Evolutionary conservation across 2,797 vertebrate species (phyloP).

Genomic region (Enoplosus armatus): DNA sequence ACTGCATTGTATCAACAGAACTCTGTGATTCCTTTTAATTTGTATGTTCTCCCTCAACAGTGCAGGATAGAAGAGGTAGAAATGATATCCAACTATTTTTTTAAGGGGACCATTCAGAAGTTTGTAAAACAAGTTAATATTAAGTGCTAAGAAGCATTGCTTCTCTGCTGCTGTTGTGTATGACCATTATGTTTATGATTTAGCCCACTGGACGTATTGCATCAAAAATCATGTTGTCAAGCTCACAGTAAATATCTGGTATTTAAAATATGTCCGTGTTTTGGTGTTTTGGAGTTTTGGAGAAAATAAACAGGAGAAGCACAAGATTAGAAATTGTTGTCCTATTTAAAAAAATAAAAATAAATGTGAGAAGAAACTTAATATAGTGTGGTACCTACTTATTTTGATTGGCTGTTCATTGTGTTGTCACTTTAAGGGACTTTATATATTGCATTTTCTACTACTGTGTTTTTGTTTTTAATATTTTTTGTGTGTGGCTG

Average conservation of each 20-base stretch:
- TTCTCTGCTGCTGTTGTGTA: conserved; percentile 14
- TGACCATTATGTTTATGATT: conserved; percentile 12
- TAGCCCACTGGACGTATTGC: conserved; percentile 14
- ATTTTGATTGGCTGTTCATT: conserved; percentile 6
- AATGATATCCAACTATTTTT: neutral
- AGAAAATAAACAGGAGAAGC: conserved; percentile 39
- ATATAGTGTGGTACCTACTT: neutral
- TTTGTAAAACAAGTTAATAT: conserved; percentile 5
- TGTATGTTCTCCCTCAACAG: no score
- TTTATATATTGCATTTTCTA: conserved; percentile 30
- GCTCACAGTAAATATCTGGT: conserved; percentile 21
- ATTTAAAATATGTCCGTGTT: conserved; percentile 20
- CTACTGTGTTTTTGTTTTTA: conserved; percentile 24
- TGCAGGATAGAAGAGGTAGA: neutral
- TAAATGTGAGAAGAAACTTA: neutral
- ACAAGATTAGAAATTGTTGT: conserved; percentile 33
- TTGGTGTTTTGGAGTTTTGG: no score
- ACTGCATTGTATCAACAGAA: neutral
- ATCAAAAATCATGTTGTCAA: conserved; percentile 28
- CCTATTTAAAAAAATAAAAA: neutral
- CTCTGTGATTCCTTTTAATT: conserved; percentile 17
- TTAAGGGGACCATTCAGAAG: neutral
- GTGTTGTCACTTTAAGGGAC: conserved; percentile 13
- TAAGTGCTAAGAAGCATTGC: conserved; percentile 8
- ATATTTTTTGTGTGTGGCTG: conserved; percentile 2